Percentiles rank a stretch among this genome's conserved stretches.
phyloP scores from a whole-genome alignment of 2,888 invertebrate genomes.

The Watsonalla binaria region DNA sequence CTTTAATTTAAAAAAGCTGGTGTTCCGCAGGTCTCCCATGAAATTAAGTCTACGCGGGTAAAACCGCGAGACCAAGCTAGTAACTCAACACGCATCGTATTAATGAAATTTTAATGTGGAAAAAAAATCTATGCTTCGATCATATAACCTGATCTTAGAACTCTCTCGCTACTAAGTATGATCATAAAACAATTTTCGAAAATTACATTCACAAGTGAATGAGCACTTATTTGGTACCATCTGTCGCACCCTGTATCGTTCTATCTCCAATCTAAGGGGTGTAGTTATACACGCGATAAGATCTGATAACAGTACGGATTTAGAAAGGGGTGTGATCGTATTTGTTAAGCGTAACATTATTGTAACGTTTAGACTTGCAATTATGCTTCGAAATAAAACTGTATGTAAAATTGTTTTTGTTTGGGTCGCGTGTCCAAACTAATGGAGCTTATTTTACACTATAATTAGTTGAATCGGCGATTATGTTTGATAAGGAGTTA shows the following conservation, averaged over 20 bases:
- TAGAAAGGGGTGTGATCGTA: conserved; percentile 20
- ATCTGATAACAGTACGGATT: conserved; percentile 11
- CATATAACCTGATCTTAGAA: too few species aligned
- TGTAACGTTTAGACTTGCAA: conserved; percentile 23
- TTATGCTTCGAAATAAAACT: conserved; percentile 15
- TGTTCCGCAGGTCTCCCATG: too few species aligned
- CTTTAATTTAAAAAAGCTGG: too few species aligned
- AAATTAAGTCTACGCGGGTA: too few species aligned
- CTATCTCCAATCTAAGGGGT: conserved; percentile 45
- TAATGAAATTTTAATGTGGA: too few species aligned
- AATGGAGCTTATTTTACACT: background rate
- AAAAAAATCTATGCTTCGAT: too few species aligned
- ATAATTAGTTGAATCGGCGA: too few species aligned
- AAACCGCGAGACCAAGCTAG: too few species aligned
- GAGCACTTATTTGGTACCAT: background rate
- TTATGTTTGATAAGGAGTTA: too few species aligned
- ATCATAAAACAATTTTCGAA: too few species aligned
- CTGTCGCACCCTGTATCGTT: conserved; percentile 16
- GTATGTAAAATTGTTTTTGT: background rate
- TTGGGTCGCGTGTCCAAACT: background rate
- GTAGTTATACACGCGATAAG: conserved; percentile 16
- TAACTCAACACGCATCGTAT: too few species aligned
- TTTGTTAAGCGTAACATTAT: conserved; percentile 5
- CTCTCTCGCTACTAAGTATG: too few species aligned
- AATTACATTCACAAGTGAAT: background rate